These are phyloP conservation scores for Drosophila macrothrix DNA, from an alignment of 2,888 invertebrate species.

Conservation along the genomic window DNA sequence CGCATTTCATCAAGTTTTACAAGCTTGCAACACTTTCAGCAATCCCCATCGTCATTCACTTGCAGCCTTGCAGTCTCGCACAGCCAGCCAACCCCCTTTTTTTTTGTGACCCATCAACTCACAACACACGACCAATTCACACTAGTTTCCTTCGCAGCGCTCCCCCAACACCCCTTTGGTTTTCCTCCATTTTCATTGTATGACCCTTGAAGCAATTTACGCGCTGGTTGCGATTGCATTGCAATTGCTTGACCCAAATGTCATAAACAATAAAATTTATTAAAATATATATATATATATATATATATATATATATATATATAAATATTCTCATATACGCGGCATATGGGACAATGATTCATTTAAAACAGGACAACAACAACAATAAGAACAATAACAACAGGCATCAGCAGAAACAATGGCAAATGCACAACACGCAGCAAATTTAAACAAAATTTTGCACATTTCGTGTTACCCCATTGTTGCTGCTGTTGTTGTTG, in stretches of 20 bases:
- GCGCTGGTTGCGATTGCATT: constrained; percentile 59
- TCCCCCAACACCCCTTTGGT: not conserved
- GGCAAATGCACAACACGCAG: constrained; percentile 41
- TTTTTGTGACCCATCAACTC: constrained; percentile 17
- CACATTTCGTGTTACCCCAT: constrained; percentile 62
- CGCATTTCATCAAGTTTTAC: constrained; percentile 15
- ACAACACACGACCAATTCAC: constrained; percentile 52
- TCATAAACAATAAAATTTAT: constrained; percentile 68
- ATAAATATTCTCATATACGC: not conserved
- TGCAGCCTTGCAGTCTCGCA: not conserved
- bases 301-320: constrained; percentile 2
- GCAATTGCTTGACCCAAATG: constrained; percentile 72
- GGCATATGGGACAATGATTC: constrained; percentile 48
- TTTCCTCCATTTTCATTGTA: constrained; percentile 9
- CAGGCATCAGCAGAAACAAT: constrained; percentile 27
- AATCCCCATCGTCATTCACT: not conserved
- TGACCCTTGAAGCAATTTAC: constrained; percentile 54
- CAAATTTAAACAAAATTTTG: constrained; percentile 77
- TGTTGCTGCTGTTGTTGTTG: constrained; percentile 16
- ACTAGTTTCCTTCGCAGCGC: constrained; percentile 11
- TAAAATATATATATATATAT: constrained; percentile 32
- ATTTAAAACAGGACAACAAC: constrained; percentile 44
- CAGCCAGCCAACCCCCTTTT: not conserved
- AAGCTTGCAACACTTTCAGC: not conserved
- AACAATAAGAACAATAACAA: not conserved